Conservation (phyloP, 1,140 invertebrate species). For the Dendroctonus ponderosae region DNA sequence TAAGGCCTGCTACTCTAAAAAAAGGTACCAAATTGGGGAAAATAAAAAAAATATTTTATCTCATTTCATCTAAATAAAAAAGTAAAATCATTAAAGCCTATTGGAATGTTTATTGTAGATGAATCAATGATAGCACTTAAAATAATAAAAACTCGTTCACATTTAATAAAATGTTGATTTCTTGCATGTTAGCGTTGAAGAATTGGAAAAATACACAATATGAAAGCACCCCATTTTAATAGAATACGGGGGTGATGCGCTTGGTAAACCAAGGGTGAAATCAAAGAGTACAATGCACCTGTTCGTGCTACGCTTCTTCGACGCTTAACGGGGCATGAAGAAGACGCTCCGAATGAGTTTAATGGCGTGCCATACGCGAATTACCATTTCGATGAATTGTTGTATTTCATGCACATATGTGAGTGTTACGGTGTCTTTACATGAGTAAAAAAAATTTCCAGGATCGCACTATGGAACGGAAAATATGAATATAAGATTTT, state of each 20-base stretch:
- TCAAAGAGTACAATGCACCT: slow-evolving; percentile 33
- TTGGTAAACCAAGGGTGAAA: slow-evolving; percentile 32
- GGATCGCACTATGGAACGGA: background rate
- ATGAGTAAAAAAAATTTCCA: slow-evolving; percentile 6
- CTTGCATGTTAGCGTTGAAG: background rate
- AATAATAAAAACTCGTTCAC: background rate
- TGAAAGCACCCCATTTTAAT: slow-evolving; percentile 21
- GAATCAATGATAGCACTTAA: background rate
- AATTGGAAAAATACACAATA: background rate
- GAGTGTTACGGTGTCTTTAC: slow-evolving; percentile 12
- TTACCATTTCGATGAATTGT: slow-evolving; percentile 15
- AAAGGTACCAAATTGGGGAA: too few relatives aligned
- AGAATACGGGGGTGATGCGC: slow-evolving; percentile 28
- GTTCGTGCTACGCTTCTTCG: slow-evolving; percentile 23
- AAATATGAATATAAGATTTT: too few relatives aligned
- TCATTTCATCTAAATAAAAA: background rate
- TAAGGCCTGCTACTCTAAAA: too few relatives aligned
- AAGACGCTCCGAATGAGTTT: slow-evolving; percentile 24
- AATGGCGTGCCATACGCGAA: slow-evolving; percentile 24
- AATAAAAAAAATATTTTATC: too few relatives aligned
- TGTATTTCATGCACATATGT: slow-evolving; percentile 7
- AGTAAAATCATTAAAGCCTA: background rate
- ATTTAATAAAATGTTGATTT: background rate
- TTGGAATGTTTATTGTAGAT: background rate
- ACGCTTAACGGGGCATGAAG: slow-evolving; percentile 28